A percentile compares a stretch with the other conserved stretches of the same genome.
These are phyloP conservation scores for Tyto alba DNA, from an alignment of 2,113 vertebrate species.

Conservation along the genomic window DNA sequence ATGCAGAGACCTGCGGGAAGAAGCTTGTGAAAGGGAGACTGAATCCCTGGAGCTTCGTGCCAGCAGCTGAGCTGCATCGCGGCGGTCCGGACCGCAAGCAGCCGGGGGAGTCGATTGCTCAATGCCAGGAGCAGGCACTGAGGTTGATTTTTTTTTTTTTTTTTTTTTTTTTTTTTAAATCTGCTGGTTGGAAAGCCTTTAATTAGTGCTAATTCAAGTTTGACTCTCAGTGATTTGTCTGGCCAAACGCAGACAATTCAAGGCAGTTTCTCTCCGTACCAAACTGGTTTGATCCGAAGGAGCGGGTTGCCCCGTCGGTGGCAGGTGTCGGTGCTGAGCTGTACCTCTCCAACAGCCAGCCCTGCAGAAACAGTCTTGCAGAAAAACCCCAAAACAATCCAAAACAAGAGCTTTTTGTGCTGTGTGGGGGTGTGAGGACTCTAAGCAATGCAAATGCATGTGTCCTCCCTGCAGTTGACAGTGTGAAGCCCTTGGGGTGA, in stretches of 20 bases:
- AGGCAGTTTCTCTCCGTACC: neutral
- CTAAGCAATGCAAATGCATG: neutral
- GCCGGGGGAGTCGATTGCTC: neutral
- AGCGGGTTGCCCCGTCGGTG: rapidly evolving
- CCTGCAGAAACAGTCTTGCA: neutral
- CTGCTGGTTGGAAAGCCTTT: neutral
- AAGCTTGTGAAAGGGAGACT: neutral
- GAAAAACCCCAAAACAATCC: neutral
- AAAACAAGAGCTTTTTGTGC: neutral
- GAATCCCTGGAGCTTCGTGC: neutral
- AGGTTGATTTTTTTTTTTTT: neutral
- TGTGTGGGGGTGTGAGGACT: neutral
- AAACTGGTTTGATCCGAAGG: neutral
- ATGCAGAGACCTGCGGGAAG: neutral
- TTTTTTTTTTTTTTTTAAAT: neutral
- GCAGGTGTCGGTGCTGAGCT: neutral
- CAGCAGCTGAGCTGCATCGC: neutral
- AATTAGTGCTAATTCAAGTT: neutral
- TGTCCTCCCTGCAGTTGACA: rapidly evolving
- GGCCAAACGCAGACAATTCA: neutral
- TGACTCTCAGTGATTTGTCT: neutral
- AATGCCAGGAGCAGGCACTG: neutral
- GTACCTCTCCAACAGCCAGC: neutral
- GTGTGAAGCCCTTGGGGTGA: neutral
- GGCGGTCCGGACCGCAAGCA: neutral